Evolutionary conservation across 2,888 invertebrate genomes (phyloP), one percentile per base, ranked within the genome.

Genomic region (Notocelia uddmanniana): DNA sequence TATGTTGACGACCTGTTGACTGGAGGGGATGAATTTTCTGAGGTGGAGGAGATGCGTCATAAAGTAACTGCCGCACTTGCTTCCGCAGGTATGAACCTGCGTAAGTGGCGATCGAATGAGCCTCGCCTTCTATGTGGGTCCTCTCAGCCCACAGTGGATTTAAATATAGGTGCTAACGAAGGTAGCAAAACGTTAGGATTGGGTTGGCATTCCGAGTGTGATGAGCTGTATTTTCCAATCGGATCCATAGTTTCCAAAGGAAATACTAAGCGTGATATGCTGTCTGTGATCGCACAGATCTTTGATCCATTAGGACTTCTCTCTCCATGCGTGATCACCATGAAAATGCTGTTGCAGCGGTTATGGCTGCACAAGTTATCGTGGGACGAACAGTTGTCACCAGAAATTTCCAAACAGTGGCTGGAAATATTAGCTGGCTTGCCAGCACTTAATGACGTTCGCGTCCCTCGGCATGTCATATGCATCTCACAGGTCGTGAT

Each of bases 261-360:
- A 3, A 10, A 55, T 10, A 78, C 76, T 0, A 80, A 80, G 41
- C 76, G 81, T 5, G 69, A 62, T 6, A 59, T 80, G 54, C 58
- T 74, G 3, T 74, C 76, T 10, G 18, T 58, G 5, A 64, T 70
- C 21, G 37, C 73, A 11, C 37, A 68, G 69, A 71, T 31, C 50
- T 26, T 26, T 26, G 26, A 26, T 5, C 26, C 26, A 26, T 5
- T 26, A 26, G 26, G 26, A 5, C 26, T 69, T 11, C 48, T 73
- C 19, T 41, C 74, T 34, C 74, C 73, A 10, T 58, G 34, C 45
- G 59, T 73, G 0, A 74, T 80, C 1, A 1, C 2, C 0, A 68
- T 77, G 72, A 80, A 81, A 74, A 76, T 78, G 3, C 10, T 80
- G 3, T 18, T 80, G 18, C 80, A 81, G 63, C 72, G 45, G 31